These are phyloP conservation scores for Pteruthius melanotis DNA, from an alignment of 2,113 vertebrate genomes.

Conservation along the genomic window DNA sequence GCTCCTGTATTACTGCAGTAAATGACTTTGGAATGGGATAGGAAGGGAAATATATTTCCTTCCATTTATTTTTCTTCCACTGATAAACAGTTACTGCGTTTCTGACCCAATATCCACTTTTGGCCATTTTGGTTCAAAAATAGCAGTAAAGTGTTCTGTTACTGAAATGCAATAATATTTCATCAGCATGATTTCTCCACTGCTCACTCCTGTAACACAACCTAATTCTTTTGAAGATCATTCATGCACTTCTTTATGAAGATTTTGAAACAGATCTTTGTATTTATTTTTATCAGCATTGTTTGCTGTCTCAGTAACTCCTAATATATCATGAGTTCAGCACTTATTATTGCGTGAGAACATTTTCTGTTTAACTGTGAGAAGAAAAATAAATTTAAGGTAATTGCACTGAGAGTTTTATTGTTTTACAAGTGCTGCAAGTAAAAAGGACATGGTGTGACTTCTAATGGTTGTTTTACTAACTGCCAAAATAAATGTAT, in stretches of 20 bases:
- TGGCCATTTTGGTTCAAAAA: not conserved
- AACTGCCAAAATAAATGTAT: conserved; percentile 50
- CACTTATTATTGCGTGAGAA: conserved; percentile 60
- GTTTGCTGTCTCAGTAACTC: conserved; percentile 62
- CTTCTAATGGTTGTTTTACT: conserved; percentile 59
- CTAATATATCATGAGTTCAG: conserved; percentile 56
- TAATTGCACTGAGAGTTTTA: conserved; percentile 67
- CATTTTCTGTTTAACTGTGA: conserved; percentile 60
- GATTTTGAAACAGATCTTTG: conserved; percentile 34
- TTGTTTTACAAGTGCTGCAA: conserved; percentile 61
- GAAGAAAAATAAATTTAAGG: conserved; percentile 70
- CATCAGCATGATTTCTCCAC: not conserved
- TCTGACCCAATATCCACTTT: not conserved
- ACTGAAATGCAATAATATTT: not conserved
- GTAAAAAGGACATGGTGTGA: conserved; percentile 53
- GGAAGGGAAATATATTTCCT: not conserved
- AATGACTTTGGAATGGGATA: not conserved
- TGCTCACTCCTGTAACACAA: not conserved
- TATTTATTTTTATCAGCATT: conserved; percentile 62
- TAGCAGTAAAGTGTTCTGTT: not conserved
- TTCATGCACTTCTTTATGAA: conserved; percentile 43
- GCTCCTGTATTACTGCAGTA: fast-evolving
- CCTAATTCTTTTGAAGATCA: conserved; percentile 43
- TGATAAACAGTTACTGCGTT: not conserved
- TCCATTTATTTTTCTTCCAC: not conserved